Evolutionary conservation across 1,140 invertebrate species (phyloP), one percentile per base, ranked within the genome.

Genomic region (Myzus persicae): DNA sequence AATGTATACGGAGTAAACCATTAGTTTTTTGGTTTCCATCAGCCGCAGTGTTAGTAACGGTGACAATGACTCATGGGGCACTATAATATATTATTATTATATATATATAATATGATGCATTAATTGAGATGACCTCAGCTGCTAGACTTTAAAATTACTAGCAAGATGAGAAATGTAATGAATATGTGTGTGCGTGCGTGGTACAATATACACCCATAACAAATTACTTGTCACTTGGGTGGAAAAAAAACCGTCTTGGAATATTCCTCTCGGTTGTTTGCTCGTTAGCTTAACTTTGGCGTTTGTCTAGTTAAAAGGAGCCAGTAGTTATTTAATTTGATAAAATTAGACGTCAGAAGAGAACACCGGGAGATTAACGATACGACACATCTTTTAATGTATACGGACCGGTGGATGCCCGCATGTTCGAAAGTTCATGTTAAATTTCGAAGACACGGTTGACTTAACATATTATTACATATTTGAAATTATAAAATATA

Each of bases 221-320:
- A 91, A 81, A 91, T 91, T 91, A 91, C 59, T 31, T 91, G 59
- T 81, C 90, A 67, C 59, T 67, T 91, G 20, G 44, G n/a, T 22
- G 85, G 31, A 31, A 88, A 88, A 85, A 42, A 88, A n/a, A 48
- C 38, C 31, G 6, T 88, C 54, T 91, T 44, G 31, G 59, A 67
- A 91, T 76, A 42, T 91, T 76, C n/a, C n/a, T n/a, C 8, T 40
- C 6, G 90, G 26, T 81, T 9, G 59, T n/a, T 22, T 14, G 24
- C 40, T 85, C 82, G 40, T 85, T 85, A 85, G 82, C 40, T 87
- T n/a, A 85, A 87, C 11, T 87, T 87, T 40, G 36, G 36, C 54
- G 8, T 91, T 91, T 31, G 31, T 67, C 46, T 91, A 91, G 38
- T 46, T 76, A 81, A n/a, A 91, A 91, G 7, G 59, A 91, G 54